Conservation (phyloP, 2,797 vertebrate genomes). For the Knipowitschia caucasica region DNA sequence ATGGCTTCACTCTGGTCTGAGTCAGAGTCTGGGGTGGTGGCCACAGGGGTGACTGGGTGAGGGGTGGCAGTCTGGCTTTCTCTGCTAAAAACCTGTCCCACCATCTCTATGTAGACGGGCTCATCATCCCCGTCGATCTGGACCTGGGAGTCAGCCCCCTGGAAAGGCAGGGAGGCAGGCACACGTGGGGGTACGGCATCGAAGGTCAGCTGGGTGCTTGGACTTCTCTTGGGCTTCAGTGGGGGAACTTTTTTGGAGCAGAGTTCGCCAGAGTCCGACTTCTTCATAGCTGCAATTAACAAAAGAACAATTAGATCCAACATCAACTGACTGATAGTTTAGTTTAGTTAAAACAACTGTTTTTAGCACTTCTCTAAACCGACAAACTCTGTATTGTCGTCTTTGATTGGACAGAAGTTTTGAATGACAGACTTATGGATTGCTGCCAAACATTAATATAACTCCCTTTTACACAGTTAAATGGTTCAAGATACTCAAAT, state of each 20-base stretch:
- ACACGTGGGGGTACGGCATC: constrained; percentile 69
- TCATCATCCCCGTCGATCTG: constrained; percentile 79
- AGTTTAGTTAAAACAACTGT: too few relatives aligned
- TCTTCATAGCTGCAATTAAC: constrained; percentile 77
- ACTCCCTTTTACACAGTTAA: too few relatives aligned
- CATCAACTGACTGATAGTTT: neutral
- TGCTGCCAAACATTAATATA: too few relatives aligned
- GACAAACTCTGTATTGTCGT: too few relatives aligned
- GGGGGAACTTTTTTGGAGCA: constrained; percentile 84
- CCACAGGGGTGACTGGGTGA: constrained; percentile 72
- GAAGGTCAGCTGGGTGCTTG: constrained; percentile 86
- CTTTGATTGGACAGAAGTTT: too few relatives aligned
- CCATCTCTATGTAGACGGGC: constrained; percentile 94
- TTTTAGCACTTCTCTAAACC: too few relatives aligned
- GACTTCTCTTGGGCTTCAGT: constrained; percentile 87
- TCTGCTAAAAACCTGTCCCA: constrained; percentile 84
- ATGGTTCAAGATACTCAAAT: too few relatives aligned
- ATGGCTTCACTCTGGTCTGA: constrained; percentile 92
- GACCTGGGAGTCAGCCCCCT: constrained; percentile 64
- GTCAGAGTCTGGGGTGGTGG: constrained; percentile 83
- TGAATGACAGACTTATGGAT: too few relatives aligned
- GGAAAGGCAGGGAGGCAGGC: constrained; percentile 73
- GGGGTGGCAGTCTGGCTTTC: constrained; percentile 74
- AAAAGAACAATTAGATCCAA: constrained; percentile 13
- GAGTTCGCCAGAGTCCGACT: constrained; percentile 77